These are phyloP conservation scores for Drosophila paramelanica DNA, from an alignment of 2,888 invertebrate genomes.

Conservation along the genomic window DNA sequence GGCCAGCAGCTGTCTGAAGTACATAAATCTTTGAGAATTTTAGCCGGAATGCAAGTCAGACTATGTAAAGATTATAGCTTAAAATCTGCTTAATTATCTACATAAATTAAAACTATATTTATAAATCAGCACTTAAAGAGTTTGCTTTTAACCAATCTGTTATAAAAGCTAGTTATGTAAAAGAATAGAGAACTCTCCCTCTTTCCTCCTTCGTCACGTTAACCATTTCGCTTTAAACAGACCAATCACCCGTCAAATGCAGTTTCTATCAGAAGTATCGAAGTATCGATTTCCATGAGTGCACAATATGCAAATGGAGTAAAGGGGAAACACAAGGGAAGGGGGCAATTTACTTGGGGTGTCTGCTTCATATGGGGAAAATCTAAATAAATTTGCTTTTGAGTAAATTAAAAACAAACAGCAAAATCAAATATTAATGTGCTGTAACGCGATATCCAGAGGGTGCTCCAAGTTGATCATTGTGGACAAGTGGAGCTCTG, in stretches of 20 bases:
- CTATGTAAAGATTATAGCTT: background rate
- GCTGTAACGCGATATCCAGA: conserved; percentile 60
- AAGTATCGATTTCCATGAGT: conserved; percentile 62
- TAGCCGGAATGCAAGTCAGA: background rate
- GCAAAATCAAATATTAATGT: conserved; percentile 81
- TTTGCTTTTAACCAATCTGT: background rate
- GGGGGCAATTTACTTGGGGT: conserved; percentile 21
- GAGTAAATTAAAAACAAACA: conserved; percentile 79
- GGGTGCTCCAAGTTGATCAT: conserved; percentile 50
- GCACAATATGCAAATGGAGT: conserved; percentile 18
- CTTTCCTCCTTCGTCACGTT: background rate
- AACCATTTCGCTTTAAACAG: background rate
- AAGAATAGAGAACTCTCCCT: background rate
- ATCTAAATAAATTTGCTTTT: conserved; percentile 72
- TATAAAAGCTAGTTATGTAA: background rate
- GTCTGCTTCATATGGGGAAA: conserved; percentile 39
- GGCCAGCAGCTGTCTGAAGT: conserved; percentile 22
- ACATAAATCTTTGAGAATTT: conserved; percentile 35
- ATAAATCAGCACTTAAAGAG: conserved; percentile 8
- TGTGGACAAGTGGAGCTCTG: conserved; percentile 32
- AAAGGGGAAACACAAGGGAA: background rate
- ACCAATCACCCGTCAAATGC: conserved; percentile 34
- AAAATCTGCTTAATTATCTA: background rate
- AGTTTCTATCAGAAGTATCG: conserved; percentile 23
- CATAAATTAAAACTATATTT: conserved; percentile 9